Percentiles rank a stretch among this genome's conserved stretches.
These are phyloP conservation scores for Chrysolina haemoptera DNA, from an alignment of 2,888 invertebrate genomes.

Conservation along the genomic window DNA sequence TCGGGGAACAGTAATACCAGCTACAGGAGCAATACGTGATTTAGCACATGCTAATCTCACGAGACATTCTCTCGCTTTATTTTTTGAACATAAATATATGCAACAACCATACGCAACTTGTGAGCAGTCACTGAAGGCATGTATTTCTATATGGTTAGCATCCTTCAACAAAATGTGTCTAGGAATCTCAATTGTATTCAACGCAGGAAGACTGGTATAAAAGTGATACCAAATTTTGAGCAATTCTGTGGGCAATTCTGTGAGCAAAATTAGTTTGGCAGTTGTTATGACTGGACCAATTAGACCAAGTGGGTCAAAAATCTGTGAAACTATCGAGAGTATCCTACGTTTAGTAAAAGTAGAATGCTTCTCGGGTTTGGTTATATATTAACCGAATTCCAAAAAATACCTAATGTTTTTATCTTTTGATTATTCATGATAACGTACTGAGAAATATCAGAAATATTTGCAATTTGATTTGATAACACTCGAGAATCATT, in stretches of 20 bases:
- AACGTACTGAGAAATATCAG: neutral
- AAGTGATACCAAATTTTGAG: neutral
- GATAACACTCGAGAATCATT: neutral
- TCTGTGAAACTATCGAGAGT: constrained; percentile 6
- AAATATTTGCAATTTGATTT: neutral
- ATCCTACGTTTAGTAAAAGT: neutral
- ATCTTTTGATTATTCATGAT: neutral
- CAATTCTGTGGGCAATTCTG: neutral
- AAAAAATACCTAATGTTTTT: neutral
- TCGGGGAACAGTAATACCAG: no score
- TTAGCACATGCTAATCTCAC: constrained; percentile 10
- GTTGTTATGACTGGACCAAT: constrained; percentile 5
- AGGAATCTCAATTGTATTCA: neutral
- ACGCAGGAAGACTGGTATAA: neutral
- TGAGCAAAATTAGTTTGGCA: constrained; percentile 25
- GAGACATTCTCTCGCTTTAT: neutral
- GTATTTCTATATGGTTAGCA: no score
- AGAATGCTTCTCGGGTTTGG: no score
- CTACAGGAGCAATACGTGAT: neutral
- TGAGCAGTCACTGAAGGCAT: no score
- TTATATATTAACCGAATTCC: neutral
- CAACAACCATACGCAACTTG: no score
- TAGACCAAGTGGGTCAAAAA: constrained; percentile 27
- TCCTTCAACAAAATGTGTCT: neutral
- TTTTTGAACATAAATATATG: neutral